Evolutionary conservation across 1,140 invertebrate species (phyloP).

Genomic region (Drosophila pseudoananassae): DNA sequence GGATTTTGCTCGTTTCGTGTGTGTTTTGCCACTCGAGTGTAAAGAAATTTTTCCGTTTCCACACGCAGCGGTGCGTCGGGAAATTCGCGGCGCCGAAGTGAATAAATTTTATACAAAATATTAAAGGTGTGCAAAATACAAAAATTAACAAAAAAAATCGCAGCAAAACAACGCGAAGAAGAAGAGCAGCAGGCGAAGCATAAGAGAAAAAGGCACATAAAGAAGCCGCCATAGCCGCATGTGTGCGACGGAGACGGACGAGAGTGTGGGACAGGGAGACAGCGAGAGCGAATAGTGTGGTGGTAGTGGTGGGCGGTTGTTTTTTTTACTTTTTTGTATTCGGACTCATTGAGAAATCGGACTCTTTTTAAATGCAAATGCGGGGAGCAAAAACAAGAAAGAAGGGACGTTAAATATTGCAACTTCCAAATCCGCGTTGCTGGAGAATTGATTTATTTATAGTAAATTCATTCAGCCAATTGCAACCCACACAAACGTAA

Average conservation of each 20-base stretch:
- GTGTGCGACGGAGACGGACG: conserved; percentile 48
- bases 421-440: not conserved
- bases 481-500: conserved; percentile 11
- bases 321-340: conserved; percentile 13
- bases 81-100: conserved; percentile 3
- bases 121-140: conserved; percentile 36
- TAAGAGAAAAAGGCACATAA: conserved; percentile 66
- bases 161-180: conserved; percentile 39
- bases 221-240: conserved; percentile 67
- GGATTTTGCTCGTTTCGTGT: conserved; percentile 37
- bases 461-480: conserved; percentile 13
- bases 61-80: conserved; percentile 5
- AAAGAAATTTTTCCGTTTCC: conserved; percentile 22
- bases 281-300: conserved; percentile 35
- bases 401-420: conserved; percentile 2
- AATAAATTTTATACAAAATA: conserved; percentile 6
- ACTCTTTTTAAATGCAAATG: conserved; percentile 27
- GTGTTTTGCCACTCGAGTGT: conserved; percentile 40
- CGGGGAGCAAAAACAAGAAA: conserved; percentile 13
- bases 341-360: conserved; percentile 21
- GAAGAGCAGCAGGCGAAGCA: conserved; percentile 37
- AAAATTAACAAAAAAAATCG: conserved; percentile 21
- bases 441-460: conserved; percentile 4
- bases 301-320: conserved; percentile 57
- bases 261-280: conserved; percentile 17